Base-by-base conservation (phyloP, 2,797 vertebrate genomes). In the Gallinago stenura region DNA sequence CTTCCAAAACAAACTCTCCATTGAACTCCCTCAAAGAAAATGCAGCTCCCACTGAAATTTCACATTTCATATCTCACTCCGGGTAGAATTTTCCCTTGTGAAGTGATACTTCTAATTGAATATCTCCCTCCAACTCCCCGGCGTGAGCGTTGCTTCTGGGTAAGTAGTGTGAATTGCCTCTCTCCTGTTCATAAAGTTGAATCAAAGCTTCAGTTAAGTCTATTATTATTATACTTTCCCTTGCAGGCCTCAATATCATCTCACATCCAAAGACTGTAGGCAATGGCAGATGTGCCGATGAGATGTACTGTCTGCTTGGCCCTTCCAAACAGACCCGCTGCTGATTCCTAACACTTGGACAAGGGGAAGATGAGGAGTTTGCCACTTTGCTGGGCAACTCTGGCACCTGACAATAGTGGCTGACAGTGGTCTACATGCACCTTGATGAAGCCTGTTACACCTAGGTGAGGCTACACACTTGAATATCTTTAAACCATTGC, bases 141-240 rank as follows among this genome's bases (percentile, higher is more conserved):
- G 87, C 0, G n/a, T 56, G 62, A 86, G 71, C 4, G 1, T 84
- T 91, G 71, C 92, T 97, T 48, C 94, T 92, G 95, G 91, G 83
- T 86, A 86, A 90, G 87, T 81, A 73, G 54, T 72, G 57, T 68
- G 91, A 93, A 91, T 95, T 95, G 89, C 62, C 45, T 96, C 84
- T 87, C 76, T 85, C 64, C 30, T 77, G 78, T 71, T 96, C 96
- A 96, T 95, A 93, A 97, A 95, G 91, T 84, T 78, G 91, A 96
- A 95, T 95, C 90, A 95, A 91, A 92, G 81, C 88, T 83, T 86
- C 50, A 3, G 62, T 93, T 95, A 89, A 95, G 73, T 83, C 88
- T 94, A 87, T 94, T 95, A 89, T 89, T 95, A 46, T 81, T 76
- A 79, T 39, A 64, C n/a, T 75, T 94, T 48, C 53, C 68, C 90